Conservation (phyloP, 1,140 invertebrate species). For the Spodoptera litura region DNA sequence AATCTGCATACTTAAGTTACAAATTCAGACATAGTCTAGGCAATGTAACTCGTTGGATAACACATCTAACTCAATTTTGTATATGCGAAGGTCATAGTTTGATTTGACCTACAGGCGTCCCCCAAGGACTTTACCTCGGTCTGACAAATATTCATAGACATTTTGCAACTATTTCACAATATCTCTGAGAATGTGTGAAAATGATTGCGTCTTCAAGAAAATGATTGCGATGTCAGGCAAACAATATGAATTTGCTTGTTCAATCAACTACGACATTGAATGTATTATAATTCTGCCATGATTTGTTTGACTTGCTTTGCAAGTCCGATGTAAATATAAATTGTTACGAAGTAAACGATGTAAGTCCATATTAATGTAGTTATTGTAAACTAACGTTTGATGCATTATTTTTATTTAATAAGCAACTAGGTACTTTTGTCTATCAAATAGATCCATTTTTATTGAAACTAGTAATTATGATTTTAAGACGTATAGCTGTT, state of each 20-base stretch:
- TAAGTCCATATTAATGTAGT: conserved; percentile 33
- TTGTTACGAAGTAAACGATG: background rate
- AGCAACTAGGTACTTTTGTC: background rate
- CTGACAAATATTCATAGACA: background rate
- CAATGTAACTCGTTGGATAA: background rate
- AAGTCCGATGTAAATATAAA: conserved; percentile 18
- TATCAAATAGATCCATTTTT: no score
- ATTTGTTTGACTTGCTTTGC: conserved; percentile 5
- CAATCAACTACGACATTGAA: background rate
- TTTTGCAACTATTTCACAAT: background rate
- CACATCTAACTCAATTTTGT: background rate
- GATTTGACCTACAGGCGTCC: conserved; percentile 6
- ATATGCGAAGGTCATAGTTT: background rate
- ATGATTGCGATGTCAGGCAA: background rate
- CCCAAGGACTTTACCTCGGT: background rate
- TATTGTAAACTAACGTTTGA: conserved; percentile 13
- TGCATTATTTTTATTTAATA: conserved; percentile 4
- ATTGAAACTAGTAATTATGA: no score
- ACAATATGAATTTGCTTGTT: no score
- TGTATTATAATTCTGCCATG: conserved; percentile 22
- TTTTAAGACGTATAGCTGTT: no score
- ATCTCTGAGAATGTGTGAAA: background rate
- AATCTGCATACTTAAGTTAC: background rate
- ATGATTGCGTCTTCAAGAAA: background rate
- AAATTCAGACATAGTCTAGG: background rate